These are phyloP conservation scores for Pogonocichla stellata DNA, from an alignment of 2,113 vertebrate genomes.

Conservation along the genomic window DNA sequence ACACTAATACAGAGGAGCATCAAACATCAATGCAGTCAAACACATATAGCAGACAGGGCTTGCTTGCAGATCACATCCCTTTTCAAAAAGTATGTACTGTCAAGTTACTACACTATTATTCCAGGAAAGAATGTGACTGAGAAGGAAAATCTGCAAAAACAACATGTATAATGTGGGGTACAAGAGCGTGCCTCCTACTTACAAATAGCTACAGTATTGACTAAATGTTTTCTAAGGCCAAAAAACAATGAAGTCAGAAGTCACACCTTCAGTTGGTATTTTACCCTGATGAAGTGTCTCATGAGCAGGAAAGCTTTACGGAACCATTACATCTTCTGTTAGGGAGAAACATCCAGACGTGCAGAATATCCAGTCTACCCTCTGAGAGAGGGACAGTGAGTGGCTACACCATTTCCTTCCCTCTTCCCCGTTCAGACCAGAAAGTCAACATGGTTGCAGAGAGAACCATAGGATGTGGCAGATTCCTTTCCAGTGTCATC, in stretches of 20 bases:
- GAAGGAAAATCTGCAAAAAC: background rate
- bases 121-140: background rate
- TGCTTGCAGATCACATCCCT: background rate
- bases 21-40: background rate
- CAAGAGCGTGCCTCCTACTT: background rate
- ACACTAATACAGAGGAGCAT: background rate
- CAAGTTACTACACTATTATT: background rate
- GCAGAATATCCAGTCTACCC: background rate
- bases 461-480: accelerated
- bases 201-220: background rate
- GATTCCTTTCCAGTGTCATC: background rate
- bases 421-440: background rate
- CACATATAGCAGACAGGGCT: background rate
- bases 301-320: background rate
- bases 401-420: background rate
- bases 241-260: background rate
- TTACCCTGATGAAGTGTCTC: background rate
- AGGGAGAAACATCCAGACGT: background rate
- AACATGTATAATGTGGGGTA: background rate
- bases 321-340: background rate
- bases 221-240: background rate
- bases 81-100: background rate
- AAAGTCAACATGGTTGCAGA: background rate
- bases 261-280: background rate
- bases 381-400: background rate